Conservation (phyloP, 2,113 vertebrate genomes). For the Callospermophilus lateralis region DNA sequence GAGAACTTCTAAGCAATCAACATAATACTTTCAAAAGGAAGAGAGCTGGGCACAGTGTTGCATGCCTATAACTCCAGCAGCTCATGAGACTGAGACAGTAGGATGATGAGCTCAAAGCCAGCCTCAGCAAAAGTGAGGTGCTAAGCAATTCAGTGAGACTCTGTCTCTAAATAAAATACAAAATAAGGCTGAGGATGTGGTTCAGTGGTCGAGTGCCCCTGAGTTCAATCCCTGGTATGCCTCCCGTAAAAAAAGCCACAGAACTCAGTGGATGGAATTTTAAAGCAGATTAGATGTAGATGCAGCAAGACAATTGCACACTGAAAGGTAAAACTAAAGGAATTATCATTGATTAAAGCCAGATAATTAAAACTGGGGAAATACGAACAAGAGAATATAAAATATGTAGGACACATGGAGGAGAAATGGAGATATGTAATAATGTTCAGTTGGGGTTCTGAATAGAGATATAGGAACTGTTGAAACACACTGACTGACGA, state of each 20-base stretch:
- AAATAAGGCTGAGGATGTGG: too few species aligned
- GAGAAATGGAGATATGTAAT: neutral
- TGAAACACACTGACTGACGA: neutral
- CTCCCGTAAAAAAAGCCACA: neutral
- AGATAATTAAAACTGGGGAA: neutral
- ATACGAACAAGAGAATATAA: neutral
- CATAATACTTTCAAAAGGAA: neutral
- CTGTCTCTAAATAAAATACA: too few species aligned
- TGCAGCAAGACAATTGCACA: neutral
- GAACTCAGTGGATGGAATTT: neutral
- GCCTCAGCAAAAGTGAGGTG: too few species aligned
- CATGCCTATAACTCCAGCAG: too few species aligned
- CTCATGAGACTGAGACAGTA: too few species aligned
- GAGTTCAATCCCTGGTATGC: too few species aligned
- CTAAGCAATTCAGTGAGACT: too few species aligned
- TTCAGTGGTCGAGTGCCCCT: too few species aligned
- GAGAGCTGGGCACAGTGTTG: too few species aligned
- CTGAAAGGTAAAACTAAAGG: neutral
- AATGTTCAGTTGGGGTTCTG: neutral
- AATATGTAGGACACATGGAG: neutral
- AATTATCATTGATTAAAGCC: neutral
- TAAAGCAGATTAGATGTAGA: neutral
- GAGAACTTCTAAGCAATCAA: neutral
- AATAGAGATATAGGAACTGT: neutral
- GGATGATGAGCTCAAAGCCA: too few species aligned